Evolutionary conservation across 2,797 vertebrate species (phyloP).

Genomic region (Monodelphis domestica): DNA sequence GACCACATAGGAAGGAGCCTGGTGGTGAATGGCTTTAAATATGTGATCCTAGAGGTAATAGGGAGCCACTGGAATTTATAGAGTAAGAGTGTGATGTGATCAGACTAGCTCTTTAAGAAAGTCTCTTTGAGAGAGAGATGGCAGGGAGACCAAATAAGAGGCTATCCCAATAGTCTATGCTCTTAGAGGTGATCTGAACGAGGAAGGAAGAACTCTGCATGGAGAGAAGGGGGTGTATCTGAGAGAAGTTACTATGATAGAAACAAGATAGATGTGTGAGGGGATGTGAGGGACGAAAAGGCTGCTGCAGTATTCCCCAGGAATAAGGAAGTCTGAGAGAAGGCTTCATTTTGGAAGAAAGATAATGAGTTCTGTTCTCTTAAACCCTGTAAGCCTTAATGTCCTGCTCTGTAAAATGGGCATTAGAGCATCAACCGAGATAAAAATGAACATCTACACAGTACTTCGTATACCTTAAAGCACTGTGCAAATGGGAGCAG

Average conservation of each 20-base stretch:
- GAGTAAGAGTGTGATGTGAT: background rate
- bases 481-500: background rate
- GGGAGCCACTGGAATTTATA: background rate
- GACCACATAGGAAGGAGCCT: background rate
- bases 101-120: background rate
- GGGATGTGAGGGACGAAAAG: background rate
- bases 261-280: background rate
- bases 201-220: background rate
- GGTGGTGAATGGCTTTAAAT: background rate
- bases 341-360: background rate
- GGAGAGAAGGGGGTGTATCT: background rate
- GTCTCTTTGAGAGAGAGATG: background rate
- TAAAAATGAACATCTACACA: background rate
- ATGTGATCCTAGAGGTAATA: background rate
- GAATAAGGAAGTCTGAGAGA: background rate
- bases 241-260: background rate
- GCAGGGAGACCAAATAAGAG: background rate
- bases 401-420: background rate
- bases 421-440: background rate
- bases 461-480: background rate
- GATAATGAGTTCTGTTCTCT: background rate
- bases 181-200: background rate
- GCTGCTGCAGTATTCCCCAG: background rate
- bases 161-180: background rate
- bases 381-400: background rate